Conservation (phyloP, 2,888 invertebrate genomes). For the Drosophila emarginata region DNA sequence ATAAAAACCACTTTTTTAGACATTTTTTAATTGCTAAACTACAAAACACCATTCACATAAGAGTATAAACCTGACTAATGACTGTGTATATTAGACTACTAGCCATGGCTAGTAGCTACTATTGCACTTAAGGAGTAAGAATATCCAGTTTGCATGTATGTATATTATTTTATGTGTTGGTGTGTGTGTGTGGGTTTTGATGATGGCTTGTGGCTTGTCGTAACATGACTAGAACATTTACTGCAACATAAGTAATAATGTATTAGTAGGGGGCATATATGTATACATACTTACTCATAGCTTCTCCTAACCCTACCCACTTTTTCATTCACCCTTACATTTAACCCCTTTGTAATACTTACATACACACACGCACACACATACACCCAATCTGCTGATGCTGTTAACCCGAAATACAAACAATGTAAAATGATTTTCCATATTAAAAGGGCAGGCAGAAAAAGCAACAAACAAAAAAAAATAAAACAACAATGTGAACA, state of each 20-base stretch:
- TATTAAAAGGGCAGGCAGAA: constrained; percentile 46
- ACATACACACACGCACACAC: neutral
- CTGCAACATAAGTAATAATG: constrained; percentile 64
- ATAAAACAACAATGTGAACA: constrained; percentile 1
- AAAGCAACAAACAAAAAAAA: neutral
- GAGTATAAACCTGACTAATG: constrained; percentile 54
- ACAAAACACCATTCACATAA: neutral
- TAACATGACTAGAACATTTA: constrained; percentile 71
- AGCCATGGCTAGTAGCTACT: neutral
- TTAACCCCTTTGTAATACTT: neutral
- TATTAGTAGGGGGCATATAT: constrained; percentile 20
- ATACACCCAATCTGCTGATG: neutral
- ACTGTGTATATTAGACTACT: constrained; percentile 21
- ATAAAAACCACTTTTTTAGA: neutral
- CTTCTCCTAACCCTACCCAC: neutral
- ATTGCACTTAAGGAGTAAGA: neutral
- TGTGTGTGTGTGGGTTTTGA: constrained; percentile 10
- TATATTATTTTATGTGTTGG: neutral
- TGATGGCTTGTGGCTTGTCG: constrained; percentile 54
- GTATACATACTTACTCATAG: constrained; percentile 53
- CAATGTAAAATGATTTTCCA: constrained; percentile 74
- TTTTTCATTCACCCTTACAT: neutral
- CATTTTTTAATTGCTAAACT: neutral
- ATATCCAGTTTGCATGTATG: neutral
- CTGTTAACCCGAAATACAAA: constrained; percentile 53